These are phyloP conservation scores for Coleophora deauratella DNA, from an alignment of 2,888 invertebrate species.

Conservation along the genomic window DNA sequence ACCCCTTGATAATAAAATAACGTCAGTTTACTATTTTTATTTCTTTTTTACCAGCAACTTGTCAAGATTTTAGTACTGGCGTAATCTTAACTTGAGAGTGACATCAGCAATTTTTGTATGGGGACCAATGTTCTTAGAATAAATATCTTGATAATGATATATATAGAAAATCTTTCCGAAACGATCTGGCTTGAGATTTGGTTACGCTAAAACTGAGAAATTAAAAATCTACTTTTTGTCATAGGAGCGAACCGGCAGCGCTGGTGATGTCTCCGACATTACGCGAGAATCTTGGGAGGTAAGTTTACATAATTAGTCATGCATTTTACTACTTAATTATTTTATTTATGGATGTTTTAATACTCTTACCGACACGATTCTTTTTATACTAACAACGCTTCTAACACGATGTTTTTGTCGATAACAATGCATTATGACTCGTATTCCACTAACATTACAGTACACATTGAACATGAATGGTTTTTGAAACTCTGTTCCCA, in stretches of 20 bases:
- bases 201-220: background rate
- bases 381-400: conserved; percentile 40
- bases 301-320: conserved; percentile 47
- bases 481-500: conserved; percentile 20
- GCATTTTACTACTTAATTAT: conserved; percentile 8
- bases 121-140: too few species aligned
- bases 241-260: conserved; percentile 76
- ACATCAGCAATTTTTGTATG: too few species aligned
- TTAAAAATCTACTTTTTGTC: conserved; percentile 23
- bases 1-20: too few species aligned
- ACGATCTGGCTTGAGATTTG: too few species aligned
- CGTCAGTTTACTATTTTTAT: too few species aligned
- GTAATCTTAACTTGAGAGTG: too few species aligned
- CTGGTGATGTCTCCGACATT: conserved; percentile 84
- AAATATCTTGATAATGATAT: too few species aligned
- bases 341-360: conserved; percentile 12
- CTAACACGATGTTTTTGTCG: conserved; percentile 39
- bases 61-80: too few species aligned
- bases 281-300: conserved; percentile 97
- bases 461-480: conserved; percentile 59
- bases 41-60: too few species aligned
- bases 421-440: conserved; percentile 40
- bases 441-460: conserved; percentile 55
- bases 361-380: conserved; percentile 28
- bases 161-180: too few species aligned